phyloP scores from a whole-genome alignment of 2,797 vertebrate species.

The Dicrostonyx torquatus region DNA sequence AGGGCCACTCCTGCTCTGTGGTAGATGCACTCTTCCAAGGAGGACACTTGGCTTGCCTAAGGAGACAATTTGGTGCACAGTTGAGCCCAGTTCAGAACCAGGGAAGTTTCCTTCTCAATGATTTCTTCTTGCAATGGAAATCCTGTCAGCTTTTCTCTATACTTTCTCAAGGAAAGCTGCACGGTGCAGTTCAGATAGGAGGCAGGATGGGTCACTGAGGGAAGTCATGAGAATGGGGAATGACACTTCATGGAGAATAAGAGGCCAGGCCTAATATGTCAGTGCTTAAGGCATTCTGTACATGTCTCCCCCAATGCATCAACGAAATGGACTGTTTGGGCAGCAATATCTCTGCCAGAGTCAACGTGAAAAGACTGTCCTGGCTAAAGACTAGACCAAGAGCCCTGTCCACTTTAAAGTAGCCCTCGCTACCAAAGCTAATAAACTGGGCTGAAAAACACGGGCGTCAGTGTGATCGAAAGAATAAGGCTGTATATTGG shows the following conservation, averaged over 20 bases:
- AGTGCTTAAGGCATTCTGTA: neutral
- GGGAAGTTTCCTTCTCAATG: constrained; percentile 33
- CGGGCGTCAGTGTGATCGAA: neutral
- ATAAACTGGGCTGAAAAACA: neutral
- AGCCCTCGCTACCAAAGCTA: neutral
- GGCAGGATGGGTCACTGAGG: neutral
- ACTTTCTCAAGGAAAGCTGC: neutral
- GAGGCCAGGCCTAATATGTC: neutral
- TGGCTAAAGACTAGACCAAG: neutral
- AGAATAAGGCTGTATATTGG: neutral
- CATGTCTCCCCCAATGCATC: neutral
- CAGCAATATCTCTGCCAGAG: neutral
- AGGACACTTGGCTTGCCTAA: constrained; percentile 40
- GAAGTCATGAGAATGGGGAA: neutral
- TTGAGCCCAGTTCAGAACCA: constrained; percentile 42
- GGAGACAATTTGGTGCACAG: neutral
- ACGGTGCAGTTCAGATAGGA: neutral
- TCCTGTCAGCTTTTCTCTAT: constrained; percentile 28
- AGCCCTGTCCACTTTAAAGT: neutral
- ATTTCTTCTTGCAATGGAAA: constrained; percentile 47
- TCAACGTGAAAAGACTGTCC: neutral
- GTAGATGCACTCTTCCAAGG: constrained; percentile 58
- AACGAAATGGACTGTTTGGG: neutral
- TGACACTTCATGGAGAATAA: neutral
- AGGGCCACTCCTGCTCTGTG: constrained; percentile 31